phyloP scores from a whole-genome alignment of 2,797 vertebrate species.

The Channa striata region DNA sequence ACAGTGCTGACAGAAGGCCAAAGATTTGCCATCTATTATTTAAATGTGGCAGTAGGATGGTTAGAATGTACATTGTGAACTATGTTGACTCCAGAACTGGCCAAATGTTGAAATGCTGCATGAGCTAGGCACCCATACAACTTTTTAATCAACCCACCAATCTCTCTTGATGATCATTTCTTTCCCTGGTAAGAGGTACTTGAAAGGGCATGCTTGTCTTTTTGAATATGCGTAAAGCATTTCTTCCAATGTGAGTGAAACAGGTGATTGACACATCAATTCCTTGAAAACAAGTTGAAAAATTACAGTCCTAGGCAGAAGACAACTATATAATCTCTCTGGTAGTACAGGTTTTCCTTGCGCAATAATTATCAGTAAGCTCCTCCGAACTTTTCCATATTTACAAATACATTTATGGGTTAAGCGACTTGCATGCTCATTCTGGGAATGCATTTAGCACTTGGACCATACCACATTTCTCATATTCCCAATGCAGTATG shows the following conservation, averaged over 20 bases:
- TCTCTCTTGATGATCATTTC: background rate
- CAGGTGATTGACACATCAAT: background rate
- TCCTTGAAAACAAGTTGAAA: background rate
- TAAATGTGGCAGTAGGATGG: slow-evolving; percentile 65
- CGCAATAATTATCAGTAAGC: background rate
- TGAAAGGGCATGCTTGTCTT: no score
- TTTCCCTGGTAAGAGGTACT: background rate
- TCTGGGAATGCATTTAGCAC: background rate
- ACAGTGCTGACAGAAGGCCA: slow-evolving; percentile 79
- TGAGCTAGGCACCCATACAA: slow-evolving; percentile 19
- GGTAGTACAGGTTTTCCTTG: background rate
- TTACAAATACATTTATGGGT: background rate
- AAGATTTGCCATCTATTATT: slow-evolving; percentile 87
- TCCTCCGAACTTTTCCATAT: background rate
- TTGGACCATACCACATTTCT: slow-evolving; percentile 4
- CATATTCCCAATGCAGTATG: background rate
- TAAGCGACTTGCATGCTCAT: background rate
- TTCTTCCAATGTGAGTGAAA: background rate
- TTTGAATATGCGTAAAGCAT: no score
- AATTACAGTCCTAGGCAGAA: background rate
- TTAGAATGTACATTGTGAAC: slow-evolving; percentile 79
- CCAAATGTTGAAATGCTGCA: slow-evolving; percentile 21
- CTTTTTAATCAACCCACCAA: background rate
- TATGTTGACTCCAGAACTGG: slow-evolving; percentile 48
- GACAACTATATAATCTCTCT: background rate